Conservation (phyloP, 64 coral and sea anemone genomes). For the Actinia equina region DNA sequence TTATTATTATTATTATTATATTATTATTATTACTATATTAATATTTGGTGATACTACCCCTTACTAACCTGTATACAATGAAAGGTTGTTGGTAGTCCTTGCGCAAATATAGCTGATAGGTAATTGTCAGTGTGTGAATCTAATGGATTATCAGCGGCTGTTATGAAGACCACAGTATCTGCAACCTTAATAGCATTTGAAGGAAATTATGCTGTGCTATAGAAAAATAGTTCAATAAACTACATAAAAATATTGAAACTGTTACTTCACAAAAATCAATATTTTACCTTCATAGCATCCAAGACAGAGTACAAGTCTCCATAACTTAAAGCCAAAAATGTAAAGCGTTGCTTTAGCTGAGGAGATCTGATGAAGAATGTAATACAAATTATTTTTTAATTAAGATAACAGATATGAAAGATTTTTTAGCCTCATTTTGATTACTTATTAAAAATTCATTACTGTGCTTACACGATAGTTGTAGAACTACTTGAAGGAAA, state of each 20-base stretch:
- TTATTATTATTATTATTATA: not conserved
- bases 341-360: constrained; percentile 81
- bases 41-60: not conserved
- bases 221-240: too few relatives aligned
- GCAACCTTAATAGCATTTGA: constrained; percentile 43
- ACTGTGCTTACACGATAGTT: constrained; percentile 64
- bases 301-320: constrained; percentile 70
- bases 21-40: not conserved
- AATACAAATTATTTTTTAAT: not conserved
- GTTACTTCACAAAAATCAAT: not conserved
- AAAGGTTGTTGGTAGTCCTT: constrained; percentile 77
- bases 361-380: constrained; percentile 33
- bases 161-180: constrained; percentile 76
- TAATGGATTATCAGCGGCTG: constrained; percentile 48
- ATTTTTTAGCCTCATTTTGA: not conserved
- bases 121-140: constrained; percentile 80
- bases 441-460: not conserved
- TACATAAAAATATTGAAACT: too few relatives aligned
- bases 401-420: too few relatives aligned
- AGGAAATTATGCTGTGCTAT: too few relatives aligned
- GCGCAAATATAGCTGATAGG: constrained; percentile 83
- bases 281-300: constrained; percentile 73
- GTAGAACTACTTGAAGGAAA: constrained; percentile 38
- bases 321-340: constrained; percentile 54
- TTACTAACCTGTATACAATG: constrained; percentile 66